phyloP scores from a whole-genome alignment of 2,797 vertebrate species.

The Zalophus californianus region DNA sequence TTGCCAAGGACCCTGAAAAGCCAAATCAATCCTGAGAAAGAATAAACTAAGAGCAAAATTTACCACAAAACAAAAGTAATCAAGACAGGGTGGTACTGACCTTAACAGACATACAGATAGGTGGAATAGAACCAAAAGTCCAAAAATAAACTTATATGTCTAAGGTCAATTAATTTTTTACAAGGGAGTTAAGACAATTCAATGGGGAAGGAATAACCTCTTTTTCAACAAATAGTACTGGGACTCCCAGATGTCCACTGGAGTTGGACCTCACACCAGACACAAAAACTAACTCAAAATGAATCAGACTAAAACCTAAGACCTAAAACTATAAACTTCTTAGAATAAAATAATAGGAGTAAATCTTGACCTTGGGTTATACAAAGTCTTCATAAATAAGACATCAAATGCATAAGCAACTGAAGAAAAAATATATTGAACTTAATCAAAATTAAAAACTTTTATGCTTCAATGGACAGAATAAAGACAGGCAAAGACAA shows the following conservation, averaged over 20 bases:
- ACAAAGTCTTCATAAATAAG: not conserved
- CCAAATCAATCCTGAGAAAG: not conserved
- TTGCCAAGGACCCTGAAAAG: not conserved
- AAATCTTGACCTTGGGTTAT: not conserved
- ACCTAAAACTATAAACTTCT: conserved; percentile 26
- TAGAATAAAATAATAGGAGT: not conserved
- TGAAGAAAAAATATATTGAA: not conserved
- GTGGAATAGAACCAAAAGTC: not conserved
- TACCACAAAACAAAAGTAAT: not conserved
- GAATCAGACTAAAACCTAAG: not conserved
- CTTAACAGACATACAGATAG: not conserved
- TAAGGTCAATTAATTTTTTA: not conserved
- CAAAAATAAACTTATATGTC: not conserved
- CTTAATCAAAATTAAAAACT: conserved; percentile 21
- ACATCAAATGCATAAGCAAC: not conserved
- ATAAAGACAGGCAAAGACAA: conserved; percentile 37
- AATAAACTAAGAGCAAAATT: not conserved
- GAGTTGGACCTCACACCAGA: not conserved
- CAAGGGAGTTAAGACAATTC: not conserved
- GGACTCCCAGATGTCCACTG: not conserved
- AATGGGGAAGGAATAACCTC: not conserved
- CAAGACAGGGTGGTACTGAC: not conserved
- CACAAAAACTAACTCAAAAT: conserved; percentile 21
- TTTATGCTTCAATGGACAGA: not conserved
- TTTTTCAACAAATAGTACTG: conserved; percentile 22